Evolutionary conservation across 2,888 invertebrate genomes (phyloP), one percentile per base, ranked within the genome.

Genomic region (Zaprionus bogoriensis): DNA sequence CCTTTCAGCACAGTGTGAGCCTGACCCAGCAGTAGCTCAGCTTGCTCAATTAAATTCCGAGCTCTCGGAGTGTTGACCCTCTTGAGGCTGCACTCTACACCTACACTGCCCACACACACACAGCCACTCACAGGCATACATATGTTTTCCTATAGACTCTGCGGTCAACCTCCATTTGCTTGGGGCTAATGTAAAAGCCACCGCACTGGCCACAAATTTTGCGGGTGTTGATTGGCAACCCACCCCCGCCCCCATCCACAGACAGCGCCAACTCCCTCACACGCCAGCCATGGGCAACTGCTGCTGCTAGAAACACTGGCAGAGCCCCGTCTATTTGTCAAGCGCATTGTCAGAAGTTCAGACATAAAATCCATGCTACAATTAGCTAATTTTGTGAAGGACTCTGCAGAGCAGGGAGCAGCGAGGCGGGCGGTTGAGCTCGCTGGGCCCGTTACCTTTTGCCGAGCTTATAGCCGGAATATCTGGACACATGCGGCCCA

Each of bases 321-420:
- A 3, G 1, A 22, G 10, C 19, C 22, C 14, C 9, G 6, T 14
- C 6, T 38, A 12, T 50, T 39, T 54, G 48, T 17, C 22, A 10
- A 27, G 5, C 14, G 41, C 12, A 30, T 55, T 66, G 54, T 28
- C 36, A 42, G 38, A 41, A 72, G 45, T 67, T 38, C 32, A 10
- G 23, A 17, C 22, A 32, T 14, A 45, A 52, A 57, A 55, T 25
- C 54, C 27, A 28, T 38, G 36, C 30, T 39, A 55, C 69, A 69
- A 74, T 77, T 73, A 73, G 54, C 60, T 48, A 47, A 73, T 68
- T 61, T 69, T 46, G 27, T 32, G 45, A n/a, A n/a, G 20, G 4
- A 9, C 22, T 27, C 27, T 17, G 39, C 20, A 51, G n/a, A n/a
- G n/a, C n/a, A n/a, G n/a, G n/a, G n/a, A n/a, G n/a, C n/a, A n/a